Base-by-base conservation (phyloP, 1,140 invertebrate species). In the Neotoxoptera formosana region DNA sequence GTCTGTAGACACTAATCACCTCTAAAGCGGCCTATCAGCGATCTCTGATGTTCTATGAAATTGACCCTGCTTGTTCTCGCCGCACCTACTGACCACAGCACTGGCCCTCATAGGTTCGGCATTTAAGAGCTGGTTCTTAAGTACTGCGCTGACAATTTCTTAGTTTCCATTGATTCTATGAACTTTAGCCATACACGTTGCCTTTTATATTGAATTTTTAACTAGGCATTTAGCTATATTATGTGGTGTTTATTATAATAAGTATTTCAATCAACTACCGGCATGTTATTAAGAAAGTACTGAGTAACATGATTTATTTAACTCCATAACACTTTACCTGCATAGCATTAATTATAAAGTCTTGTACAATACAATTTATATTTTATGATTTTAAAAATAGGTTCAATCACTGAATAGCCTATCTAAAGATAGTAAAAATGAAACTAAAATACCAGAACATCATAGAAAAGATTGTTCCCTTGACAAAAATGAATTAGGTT, bases 401-500 rank as follows among this genome's bases (percentile, higher is more conserved):
- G 56, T 30, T n/a, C 53, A 90, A 2, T 51, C 90, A 34, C 8
- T 51, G 36, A 67, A n/a, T n/a, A 67, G 11, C 60, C 17, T 4
- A 51, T 76, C 56, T 47, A 91, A n/a, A 76, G 4, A 67, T n/a
- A 92, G 34, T 48, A 17, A 25, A 7, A 14, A 92, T 51, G 45
- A 81, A 92, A 83, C 90, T 6, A 83, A 92, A 81, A 51, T 25
- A 30, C 20, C 21, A n/a, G 25, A 76, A 76, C 67, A 14, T 21
- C 76, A 81, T 36, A 36, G 47, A 92, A 47, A 92, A 51, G 60
- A 92, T 14, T 92, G 89, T 67, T 56, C 89, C 0, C 45, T 90
- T 20, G 89, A 90, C 30, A 90, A 90, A 90, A 25, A 90, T 45
- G 89, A 90, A 67, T 67, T 90, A 36, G 89, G 89, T 90, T n/a